Evolutionary conservation across 1,140 invertebrate species (phyloP), one percentile per base, ranked within the genome.

Genomic region (Macrosteles quadrilineatus): DNA sequence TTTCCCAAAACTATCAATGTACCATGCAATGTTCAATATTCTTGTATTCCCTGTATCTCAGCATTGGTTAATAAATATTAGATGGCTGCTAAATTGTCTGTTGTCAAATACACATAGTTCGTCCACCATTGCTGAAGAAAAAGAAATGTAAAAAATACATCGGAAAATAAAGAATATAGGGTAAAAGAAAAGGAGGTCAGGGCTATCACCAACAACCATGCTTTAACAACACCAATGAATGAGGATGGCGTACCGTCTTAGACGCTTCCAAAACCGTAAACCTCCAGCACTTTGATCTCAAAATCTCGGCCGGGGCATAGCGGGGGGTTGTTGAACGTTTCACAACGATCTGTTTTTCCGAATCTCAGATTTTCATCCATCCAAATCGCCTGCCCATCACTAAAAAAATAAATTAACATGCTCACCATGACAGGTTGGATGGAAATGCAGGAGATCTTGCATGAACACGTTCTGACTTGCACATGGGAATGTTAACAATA

Each of bases 261-360:
- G 77, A 86, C 87, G 73, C 89, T 90, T 67, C 88, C 86, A 81
- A 98, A 97, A 74, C 94, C 95, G 81, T 97, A 96, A 0, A 97
- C 95, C 83, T 98, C 96, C 53, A 98, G 84, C 64, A 97, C 93
- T 75, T 93, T 86, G 78, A 97, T 95, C 82, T 96, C 93, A 81
- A 98, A 98, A 82, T 97, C 94, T 32, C 91, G 88, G 65, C 86
- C 88, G 25, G 89, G 86, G 79, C 92, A 95, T 0, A 98, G 85
- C 4, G 96, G 95, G 71, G 94, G 92, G 84, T 98, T 98, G 78
- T 96, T 92, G 82, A 98, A 98, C 2, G 96, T 98, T 72, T 91
- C 90, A 81, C 96, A 98, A 63, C 85, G 85, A 80, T 97, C 95
- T 17, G 95, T 95, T 78, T 96, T 94, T 70, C 96, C 96, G 82